Base-by-base conservation (phyloP, 2,113 vertebrate genomes). In the Stigmatopora argus region DNA sequence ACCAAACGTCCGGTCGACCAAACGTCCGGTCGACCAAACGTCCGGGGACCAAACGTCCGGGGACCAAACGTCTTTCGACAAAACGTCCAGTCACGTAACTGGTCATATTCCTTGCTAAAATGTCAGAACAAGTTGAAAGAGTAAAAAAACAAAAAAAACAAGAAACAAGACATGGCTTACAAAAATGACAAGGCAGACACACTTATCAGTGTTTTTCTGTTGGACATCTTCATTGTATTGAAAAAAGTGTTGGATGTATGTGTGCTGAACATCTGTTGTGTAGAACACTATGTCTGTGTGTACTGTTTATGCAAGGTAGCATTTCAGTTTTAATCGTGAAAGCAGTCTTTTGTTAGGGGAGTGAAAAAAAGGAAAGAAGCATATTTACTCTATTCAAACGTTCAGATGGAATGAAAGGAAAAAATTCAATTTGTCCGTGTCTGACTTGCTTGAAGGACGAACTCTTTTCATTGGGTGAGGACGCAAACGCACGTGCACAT, bases 291-390 rank as follows among this genome's bases (percentile, higher is more conserved):
- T 62, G 56, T 72, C 53, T 45, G 26, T 47, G 68, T 67, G 74
- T 70, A 57, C n/a, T 63, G 62, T 70, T 75, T 64, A 65, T 57
- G 4, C 61, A 72, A 69, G 58, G 60, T 64, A 49, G 65, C 38
- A 70, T 80, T 85, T 86, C 79, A 85, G 75, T 83, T 85, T n/a
- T 77, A 77, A 85, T 76, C 49, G 78, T 81, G 81, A 86, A 80
- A 75, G 83, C 74, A 57, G 26, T 8, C 55, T 67, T 82, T 86
- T 85, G 79, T 86, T 81, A 79, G 65, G 52, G 68, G 68, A 72
- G 53, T 71, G 66, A 81, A 70, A 77, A 78, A 75, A 78, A 69
- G 73, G 67, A 61, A 44, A 0, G 49, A 81, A 77, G 67, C 61
- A 65, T 78, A 66, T 79, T 71, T 71, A 64, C 56, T 81, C 80